phyloP scores from a whole-genome alignment of 2,113 vertebrate species.

The Aptenodytes patagonicus region DNA sequence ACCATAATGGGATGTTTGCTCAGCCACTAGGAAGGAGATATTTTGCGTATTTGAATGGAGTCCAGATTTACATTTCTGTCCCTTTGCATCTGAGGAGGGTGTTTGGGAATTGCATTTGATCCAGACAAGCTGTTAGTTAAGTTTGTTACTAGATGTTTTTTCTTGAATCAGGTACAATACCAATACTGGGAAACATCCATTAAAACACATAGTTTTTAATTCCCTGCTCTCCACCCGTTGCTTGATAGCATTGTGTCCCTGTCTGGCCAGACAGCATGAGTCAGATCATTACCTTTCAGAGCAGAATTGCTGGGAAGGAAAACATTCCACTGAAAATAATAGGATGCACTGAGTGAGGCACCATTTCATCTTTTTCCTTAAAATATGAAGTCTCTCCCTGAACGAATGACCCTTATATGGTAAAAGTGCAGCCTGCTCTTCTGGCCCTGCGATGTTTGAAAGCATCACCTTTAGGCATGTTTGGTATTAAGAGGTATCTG shows the following conservation, averaged over 20 bases:
- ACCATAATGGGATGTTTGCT: not conserved
- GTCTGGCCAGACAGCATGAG: not conserved
- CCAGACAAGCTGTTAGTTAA: not conserved
- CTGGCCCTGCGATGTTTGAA: not conserved
- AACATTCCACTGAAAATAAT: not conserved
- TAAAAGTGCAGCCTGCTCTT: not conserved
- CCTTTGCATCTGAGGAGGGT: not conserved
- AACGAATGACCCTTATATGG: not conserved
- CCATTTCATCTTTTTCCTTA: not conserved
- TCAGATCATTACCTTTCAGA: conserved; percentile 7
- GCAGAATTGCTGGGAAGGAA: not conserved
- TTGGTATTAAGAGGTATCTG: conserved; percentile 9
- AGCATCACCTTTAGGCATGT: not conserved
- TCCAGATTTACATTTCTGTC: not conserved
- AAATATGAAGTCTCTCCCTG: not conserved
- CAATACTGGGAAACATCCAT: not conserved
- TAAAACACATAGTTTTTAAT: not conserved
- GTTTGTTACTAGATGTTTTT: not conserved
- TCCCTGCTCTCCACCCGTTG: not conserved
- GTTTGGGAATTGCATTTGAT: not conserved
- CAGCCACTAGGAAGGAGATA: not conserved
- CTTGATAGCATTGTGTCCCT: not conserved
- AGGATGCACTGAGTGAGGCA: not conserved
- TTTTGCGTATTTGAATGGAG: not conserved
- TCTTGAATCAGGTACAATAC: not conserved